These are phyloP conservation scores for Lagorchestes hirsutus DNA, from an alignment of 2,797 vertebrate species.

Conservation along the genomic window DNA sequence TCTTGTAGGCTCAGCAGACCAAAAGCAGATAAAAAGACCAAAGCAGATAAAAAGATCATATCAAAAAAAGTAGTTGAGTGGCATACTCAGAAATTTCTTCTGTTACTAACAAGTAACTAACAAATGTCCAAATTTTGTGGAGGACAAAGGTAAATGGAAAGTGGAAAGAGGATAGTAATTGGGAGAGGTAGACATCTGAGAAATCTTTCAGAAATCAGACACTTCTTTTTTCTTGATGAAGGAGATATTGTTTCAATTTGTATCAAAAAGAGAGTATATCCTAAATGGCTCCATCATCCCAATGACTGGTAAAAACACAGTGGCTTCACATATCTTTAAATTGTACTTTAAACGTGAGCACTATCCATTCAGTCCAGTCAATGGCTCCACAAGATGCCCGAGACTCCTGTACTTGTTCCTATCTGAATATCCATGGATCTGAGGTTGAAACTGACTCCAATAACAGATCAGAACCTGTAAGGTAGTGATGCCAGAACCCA, in stretches of 20 bases:
- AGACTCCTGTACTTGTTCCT: too few relatives aligned
- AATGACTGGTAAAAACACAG: constrained; percentile 80
- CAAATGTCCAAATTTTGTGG: neutral
- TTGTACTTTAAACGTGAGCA: constrained; percentile 79
- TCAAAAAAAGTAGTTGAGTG: constrained; percentile 77
- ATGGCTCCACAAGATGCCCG: too few relatives aligned
- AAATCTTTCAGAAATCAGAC: constrained; percentile 55
- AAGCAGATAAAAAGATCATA: constrained; percentile 64
- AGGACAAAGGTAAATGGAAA: neutral
- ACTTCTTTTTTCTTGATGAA: constrained; percentile 55
- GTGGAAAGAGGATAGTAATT: neutral
- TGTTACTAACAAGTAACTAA: constrained; percentile 62
- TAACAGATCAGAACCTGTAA: too few relatives aligned
- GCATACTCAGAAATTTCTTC: constrained; percentile 70
- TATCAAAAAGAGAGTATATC: constrained; percentile 27
- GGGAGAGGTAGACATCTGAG: neutral
- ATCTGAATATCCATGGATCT: too few relatives aligned
- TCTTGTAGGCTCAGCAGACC: constrained; percentile 37
- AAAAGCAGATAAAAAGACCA: neutral
- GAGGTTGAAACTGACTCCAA: too few relatives aligned
- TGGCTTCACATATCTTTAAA: constrained; percentile 85
- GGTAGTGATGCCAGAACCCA: too few relatives aligned
- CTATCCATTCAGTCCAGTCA: too few relatives aligned
- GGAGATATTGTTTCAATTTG: constrained; percentile 35
- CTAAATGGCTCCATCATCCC: constrained; percentile 56